phyloP scores from a whole-genome alignment of 1,140 invertebrate species.

The Gerris buenoi region DNA sequence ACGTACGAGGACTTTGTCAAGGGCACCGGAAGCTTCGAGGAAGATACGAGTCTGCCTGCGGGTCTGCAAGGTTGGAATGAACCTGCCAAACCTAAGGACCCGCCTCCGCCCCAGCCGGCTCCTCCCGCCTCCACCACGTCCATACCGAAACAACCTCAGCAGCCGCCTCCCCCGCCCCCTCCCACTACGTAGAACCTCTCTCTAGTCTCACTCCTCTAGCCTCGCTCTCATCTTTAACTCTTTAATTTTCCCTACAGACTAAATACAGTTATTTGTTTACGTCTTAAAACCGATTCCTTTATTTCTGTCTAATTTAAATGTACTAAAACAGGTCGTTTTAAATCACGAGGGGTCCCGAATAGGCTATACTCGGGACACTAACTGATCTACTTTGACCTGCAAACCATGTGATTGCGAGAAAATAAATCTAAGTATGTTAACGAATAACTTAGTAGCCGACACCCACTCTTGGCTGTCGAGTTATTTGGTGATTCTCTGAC shows the following conservation, averaged over 20 bases:
- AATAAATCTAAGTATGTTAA: too few relatives aligned
- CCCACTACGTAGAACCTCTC: background rate
- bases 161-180: background rate
- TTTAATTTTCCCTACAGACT: background rate
- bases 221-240: background rate
- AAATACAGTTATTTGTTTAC: too few relatives aligned
- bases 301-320: too few relatives aligned
- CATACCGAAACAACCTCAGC: slow-evolving; percentile 5
- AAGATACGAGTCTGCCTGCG: slow-evolving; percentile 87
- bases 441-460: too few relatives aligned
- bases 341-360: too few relatives aligned
- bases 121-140: slow-evolving; percentile 2
- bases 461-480: too few relatives aligned
- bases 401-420: too few relatives aligned
- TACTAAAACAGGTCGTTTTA: too few relatives aligned
- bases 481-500: too few relatives aligned
- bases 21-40: slow-evolving; percentile 94
- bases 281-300: too few relatives aligned
- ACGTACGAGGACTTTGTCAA: slow-evolving; percentile 99
- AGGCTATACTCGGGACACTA: too few relatives aligned
- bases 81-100: slow-evolving; percentile 7
- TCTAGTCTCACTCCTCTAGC: background rate
- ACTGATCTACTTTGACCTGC: too few relatives aligned
- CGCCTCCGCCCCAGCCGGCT: slow-evolving; percentile 25
- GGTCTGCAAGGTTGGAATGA: slow-evolving; percentile 93